Evolutionary conservation across 1,140 invertebrate species (phyloP).

Genomic region (Parapsyche elsis): DNA sequence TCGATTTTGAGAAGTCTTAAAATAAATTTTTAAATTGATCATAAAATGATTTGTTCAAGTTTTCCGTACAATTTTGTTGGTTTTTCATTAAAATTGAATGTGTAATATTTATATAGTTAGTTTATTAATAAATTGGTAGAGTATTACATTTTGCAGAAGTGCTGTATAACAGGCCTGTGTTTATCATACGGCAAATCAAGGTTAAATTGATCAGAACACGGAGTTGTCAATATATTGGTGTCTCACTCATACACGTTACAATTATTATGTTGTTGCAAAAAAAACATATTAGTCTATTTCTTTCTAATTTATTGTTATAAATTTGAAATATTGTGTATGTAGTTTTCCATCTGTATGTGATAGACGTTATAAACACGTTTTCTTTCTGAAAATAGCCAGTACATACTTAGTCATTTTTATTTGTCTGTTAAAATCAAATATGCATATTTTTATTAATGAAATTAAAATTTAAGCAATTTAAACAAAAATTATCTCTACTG

Average conservation of each 20-base stretch:
- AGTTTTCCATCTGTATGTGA: no score
- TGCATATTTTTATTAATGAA: no score
- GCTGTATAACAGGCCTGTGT: conserved; percentile 2
- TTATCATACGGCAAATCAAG: conserved; percentile 20
- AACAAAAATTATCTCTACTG: background rate
- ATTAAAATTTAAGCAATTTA: no score
- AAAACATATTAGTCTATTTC: background rate
- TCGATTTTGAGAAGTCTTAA: no score
- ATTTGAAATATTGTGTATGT: no score
- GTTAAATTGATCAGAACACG: conserved; percentile 18
- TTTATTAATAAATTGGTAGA: background rate
- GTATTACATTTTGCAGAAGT: background rate
- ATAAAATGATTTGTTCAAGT: background rate
- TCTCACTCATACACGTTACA: background rate
- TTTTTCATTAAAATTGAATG: background rate
- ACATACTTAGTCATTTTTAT: no score
- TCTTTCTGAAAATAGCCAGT: no score
- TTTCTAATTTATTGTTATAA: no score
- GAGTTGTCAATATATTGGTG: background rate
- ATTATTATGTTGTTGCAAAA: background rate
- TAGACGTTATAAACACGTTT: no score
- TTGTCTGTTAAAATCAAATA: no score
- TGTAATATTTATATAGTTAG: background rate
- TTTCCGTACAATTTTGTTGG: background rate
- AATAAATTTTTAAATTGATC: no score